phyloP scores from a whole-genome alignment of 2,113 vertebrate genomes.

The Aspidoscelis tigris region DNA sequence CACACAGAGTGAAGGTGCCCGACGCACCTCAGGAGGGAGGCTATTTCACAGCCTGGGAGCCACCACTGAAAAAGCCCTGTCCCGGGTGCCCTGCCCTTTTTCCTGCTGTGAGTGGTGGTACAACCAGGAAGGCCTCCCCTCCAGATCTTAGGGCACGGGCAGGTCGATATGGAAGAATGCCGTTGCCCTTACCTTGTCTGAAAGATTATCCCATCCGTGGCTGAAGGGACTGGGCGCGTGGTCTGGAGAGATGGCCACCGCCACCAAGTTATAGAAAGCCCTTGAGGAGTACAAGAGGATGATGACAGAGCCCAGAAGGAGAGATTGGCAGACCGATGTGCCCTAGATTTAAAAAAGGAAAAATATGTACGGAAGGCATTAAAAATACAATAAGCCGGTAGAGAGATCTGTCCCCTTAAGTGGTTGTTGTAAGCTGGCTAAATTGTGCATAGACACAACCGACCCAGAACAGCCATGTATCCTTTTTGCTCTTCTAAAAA shows the following conservation, averaged over 20 bases:
- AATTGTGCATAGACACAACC: neutral
- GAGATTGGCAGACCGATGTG: conserved; percentile 92
- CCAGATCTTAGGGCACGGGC: too few relatives aligned
- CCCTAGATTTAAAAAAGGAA: conserved; percentile 77
- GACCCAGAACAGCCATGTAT: neutral
- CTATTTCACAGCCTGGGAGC: too few relatives aligned
- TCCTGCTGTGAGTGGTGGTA: too few relatives aligned
- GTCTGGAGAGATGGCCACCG: conserved; percentile 87
- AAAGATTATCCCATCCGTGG: conserved; percentile 95
- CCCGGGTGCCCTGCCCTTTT: too few relatives aligned
- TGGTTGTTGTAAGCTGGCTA: neutral
- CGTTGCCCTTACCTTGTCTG: conserved; percentile 83
- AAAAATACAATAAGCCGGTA: neutral
- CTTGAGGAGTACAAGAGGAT: conserved; percentile 92
- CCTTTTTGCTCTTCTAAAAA: neutral
- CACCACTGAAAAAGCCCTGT: too few relatives aligned
- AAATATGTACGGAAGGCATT: conserved; percentile 24
- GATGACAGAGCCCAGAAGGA: conserved; percentile 87
- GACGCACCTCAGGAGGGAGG: too few relatives aligned
- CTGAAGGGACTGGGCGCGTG: conserved; percentile 88
- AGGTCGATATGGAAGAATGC: too few relatives aligned
- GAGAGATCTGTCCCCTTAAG: neutral
- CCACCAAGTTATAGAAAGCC: conserved; percentile 95
- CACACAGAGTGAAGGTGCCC: too few relatives aligned
- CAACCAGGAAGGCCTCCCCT: too few relatives aligned